Conservation (phyloP, 2,888 invertebrate species). For the Philereme vetulata region DNA sequence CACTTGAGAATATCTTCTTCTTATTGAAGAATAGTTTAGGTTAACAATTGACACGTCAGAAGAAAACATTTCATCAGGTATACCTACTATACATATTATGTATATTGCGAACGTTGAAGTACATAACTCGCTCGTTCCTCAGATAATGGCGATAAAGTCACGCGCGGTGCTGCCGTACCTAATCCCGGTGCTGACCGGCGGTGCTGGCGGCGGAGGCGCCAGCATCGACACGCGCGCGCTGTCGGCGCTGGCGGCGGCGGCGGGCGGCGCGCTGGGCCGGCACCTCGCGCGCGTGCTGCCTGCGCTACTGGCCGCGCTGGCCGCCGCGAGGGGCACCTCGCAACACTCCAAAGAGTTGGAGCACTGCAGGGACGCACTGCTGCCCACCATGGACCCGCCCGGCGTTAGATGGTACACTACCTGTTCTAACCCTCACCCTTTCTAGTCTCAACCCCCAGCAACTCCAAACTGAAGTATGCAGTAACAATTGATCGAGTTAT, state of each 20-base stretch:
- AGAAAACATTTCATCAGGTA: too few relatives aligned
- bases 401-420: conserved; percentile 82
- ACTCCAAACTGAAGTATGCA: too few relatives aligned
- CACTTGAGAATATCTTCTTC: too few relatives aligned
- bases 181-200: conserved; percentile 94
- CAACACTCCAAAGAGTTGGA: conserved; percentile 90
- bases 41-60: too few relatives aligned
- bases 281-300: conserved; percentile 96
- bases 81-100: too few relatives aligned
- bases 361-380: conserved; percentile 96
- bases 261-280: conserved; percentile 95
- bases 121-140: not conserved
- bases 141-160: conserved; percentile 97
- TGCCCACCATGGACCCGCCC: conserved; percentile 94
- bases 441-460: too few relatives aligned
- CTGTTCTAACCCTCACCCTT: not conserved
- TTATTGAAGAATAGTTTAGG: too few relatives aligned
- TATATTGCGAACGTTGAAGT: too few relatives aligned
- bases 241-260: conserved; percentile 96
- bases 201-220: conserved; percentile 43
- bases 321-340: conserved; percentile 86
- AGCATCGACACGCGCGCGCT: conserved; percentile 72
- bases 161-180: conserved; percentile 97
- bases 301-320: conserved; percentile 91
- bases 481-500: too few relatives aligned